These are phyloP conservation scores for Nothoprocta pentlandii DNA, from an alignment of 2,113 vertebrate genomes.

Conservation along the genomic window DNA sequence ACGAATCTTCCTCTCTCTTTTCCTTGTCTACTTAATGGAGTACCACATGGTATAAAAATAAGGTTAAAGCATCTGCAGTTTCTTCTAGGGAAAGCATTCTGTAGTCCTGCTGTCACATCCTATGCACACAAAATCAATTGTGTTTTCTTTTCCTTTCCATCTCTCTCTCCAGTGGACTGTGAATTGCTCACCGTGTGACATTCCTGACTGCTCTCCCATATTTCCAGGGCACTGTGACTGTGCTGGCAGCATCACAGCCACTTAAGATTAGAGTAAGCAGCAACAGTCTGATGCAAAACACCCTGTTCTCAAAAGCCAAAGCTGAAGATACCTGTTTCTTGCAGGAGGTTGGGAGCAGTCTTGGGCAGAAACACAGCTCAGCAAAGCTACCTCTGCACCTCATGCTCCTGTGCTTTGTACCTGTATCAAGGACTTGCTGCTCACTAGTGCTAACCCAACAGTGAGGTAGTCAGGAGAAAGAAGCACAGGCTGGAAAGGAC, in stretches of 20 bases:
- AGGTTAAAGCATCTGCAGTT: not conserved
- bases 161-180: not conserved
- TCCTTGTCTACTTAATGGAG: not conserved
- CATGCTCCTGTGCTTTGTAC: not conserved
- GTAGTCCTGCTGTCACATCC: not conserved
- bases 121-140: not conserved
- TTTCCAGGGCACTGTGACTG: constrained; percentile 11
- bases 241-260: not conserved
- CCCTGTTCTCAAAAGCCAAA: not conserved
- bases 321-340: not conserved
- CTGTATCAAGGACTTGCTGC: not conserved
- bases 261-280: not conserved
- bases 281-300: not conserved
- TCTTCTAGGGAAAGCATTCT: not conserved
- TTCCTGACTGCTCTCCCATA: not conserved
- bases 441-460: not conserved
- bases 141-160: not conserved
- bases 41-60: not conserved
- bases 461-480: not conserved
- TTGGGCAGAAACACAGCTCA: not conserved
- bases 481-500: not conserved
- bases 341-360: not conserved
- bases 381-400: not conserved
- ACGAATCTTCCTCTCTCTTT: not conserved
- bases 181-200: not conserved